Evolutionary conservation across 1,140 invertebrate genomes (phyloP).

Genomic region (Calephelis nemesis): DNA sequence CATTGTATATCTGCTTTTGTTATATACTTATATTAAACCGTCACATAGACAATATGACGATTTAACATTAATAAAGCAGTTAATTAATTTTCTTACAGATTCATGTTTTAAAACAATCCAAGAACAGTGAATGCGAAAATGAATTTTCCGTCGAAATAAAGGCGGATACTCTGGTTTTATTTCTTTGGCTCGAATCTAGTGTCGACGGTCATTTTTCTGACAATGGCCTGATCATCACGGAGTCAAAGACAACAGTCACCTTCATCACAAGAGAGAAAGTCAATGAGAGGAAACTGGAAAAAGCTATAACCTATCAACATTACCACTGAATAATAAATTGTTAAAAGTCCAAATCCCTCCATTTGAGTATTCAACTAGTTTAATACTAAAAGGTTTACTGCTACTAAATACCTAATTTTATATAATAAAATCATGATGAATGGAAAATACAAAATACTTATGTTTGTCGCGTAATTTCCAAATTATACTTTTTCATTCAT

Average conservation of each 20-base stretch:
- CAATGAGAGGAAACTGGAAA: conserved; percentile 36
- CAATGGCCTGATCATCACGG: conserved; percentile 58
- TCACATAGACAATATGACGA: too few species aligned
- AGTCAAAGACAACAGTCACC: conserved; percentile 32
- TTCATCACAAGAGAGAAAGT: conserved; percentile 39
- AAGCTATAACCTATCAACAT: conserved; percentile 52
- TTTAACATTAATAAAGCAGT: background rate
- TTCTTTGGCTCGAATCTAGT: conserved; percentile 57
- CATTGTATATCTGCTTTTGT: too few species aligned
- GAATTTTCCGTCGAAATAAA: conserved; percentile 42
- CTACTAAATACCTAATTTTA: too few species aligned
- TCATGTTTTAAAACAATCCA: conserved; percentile 33
- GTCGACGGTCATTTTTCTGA: conserved; percentile 51
- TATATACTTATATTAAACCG: background rate
- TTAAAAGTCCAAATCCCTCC: background rate
- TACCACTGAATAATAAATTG: conserved; percentile 44
- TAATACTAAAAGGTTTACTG: background rate
- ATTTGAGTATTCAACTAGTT: conserved; percentile 1
- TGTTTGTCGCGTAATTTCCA: too few species aligned
- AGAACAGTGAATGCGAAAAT: conserved; percentile 3
- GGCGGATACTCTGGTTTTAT: conserved; percentile 51
- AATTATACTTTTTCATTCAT: too few species aligned
- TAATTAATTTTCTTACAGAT: conserved; percentile 48
- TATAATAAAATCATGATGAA: too few species aligned
- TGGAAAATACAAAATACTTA: too few species aligned